Evolutionary conservation across 2,797 vertebrate species (phyloP), one percentile per base, ranked within the genome.

Genomic region (Hirundo rustica): DNA sequence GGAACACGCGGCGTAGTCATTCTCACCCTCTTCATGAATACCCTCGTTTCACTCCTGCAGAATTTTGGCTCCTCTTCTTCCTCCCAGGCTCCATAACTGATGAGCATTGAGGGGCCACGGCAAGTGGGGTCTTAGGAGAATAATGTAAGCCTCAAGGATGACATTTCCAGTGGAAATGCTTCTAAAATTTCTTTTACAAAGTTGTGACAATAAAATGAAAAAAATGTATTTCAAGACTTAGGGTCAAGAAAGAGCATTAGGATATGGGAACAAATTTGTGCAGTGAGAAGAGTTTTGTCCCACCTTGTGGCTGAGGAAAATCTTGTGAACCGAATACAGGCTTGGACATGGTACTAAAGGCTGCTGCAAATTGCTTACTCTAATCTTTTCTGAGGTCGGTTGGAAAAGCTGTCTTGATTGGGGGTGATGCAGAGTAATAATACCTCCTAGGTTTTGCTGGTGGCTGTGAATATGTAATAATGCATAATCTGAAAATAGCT

Each of bases 401-500:
- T 54, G 61, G 54, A 60, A 45, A 62, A 82, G 30, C 82, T 70
- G 67, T 13, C 62, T 73, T 36, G 58, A 15, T 60, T 60, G 61
- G 89, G 70, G 83, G 47, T 74, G 55, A 27, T 42, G 67, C 45
- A 48, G 40, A 40, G 32, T 17, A 73, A 19, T 58, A 34, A 91
- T 16, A 64, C 51, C 77, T 79, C 75, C 55, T 84, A 5, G 61
- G 13, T 74, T 67, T 91, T 80, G 85, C 93, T 95, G 70, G 44
- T 95, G 89, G 91, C 85, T 87, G 71, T 74, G 89, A 94, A 91
- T 85, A 65, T 77, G 89, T 77, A 94, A 80, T 81, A 36, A 67
- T 44, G 53, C 68, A 88, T 91, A 95, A 91, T 55, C 79, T 83
- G 95, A 93, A 94, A 79, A 84, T 57, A 92, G 91, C 95, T 89